Base-by-base conservation (phyloP, 2,888 invertebrate genomes). In the Epinotia bilunana region DNA sequence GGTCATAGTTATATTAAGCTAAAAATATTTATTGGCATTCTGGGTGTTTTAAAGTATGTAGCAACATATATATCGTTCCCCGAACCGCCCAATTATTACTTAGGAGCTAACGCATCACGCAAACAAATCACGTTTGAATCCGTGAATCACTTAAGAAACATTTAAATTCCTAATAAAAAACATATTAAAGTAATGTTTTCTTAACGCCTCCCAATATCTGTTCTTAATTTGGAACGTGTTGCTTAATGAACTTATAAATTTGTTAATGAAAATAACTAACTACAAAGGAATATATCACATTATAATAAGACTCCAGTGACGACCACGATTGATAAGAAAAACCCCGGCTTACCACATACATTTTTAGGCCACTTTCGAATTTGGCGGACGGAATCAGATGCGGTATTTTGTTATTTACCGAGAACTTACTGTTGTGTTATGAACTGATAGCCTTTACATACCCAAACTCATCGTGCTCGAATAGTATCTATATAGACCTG, bases 141-240 rank as follows among this genome's bases (percentile, higher is more conserved):
- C 43, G 62, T 68, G 73, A 73, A 61, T 73, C 73, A 69, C 43
- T 63, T 43, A 63, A 23, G 20, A 39, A 62, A 57, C 16, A 57
- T 49, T 63, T 74, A 16, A 39, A 69, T 57, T 46, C 33, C n/a
- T 75, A n/a, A 75, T 71, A 75, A 75, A 61, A 65, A 65, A 65
- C 65, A 13, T 65, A 64, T 75, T 72, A 53, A 67, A 55, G 9
- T 75, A 72, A 75, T 75, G 72, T 57, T 23, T 57, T 74, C 58
- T 72, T 75, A 75, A 72, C 65, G 71, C 43, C 20, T 55, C 23
- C n/a, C 49, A 61, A 75, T 74, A 65, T 65, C 18, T 39, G 58
- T 70, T 63, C 33, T 69, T 70, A 73, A 64, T 76, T 77, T 73
- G 73, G 76, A 74, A 76, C 75, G 76, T 77, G 77, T 78, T 79